Evolutionary conservation across 2,113 vertebrate species (phyloP).

Genomic region (Alethe diademata): DNA sequence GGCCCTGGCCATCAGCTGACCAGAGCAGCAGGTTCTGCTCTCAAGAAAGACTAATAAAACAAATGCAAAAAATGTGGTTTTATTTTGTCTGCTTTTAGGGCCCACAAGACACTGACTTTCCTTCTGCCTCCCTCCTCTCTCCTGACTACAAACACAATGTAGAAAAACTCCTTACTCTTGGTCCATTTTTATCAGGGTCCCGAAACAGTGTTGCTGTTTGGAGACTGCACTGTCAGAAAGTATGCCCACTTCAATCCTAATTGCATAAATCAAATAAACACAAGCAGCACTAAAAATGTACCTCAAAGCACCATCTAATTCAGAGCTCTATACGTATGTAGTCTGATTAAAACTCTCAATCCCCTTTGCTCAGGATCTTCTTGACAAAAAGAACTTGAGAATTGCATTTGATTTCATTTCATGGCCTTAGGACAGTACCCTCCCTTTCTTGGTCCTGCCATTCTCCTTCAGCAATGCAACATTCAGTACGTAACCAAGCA

Average conservation of each 20-base stretch:
- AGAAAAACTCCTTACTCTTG: too few species aligned
- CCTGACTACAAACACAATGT: neutral
- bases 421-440: neutral
- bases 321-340: rapidly evolving
- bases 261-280: neutral
- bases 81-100: neutral
- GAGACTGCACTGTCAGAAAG: neutral
- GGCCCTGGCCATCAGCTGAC: neutral
- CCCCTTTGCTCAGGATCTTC: neutral
- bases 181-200: neutral
- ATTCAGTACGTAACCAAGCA: neutral
- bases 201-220: neutral
- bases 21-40: neutral
- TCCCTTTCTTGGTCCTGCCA: neutral
- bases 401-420: neutral
- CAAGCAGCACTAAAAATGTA: neutral
- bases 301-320: neutral
- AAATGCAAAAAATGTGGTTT: neutral
- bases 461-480: neutral
- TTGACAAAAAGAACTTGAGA: neutral
- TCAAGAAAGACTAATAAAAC: neutral
- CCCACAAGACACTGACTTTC: rapidly evolving
- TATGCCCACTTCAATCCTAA: neutral
- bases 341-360: neutral
- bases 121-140: neutral